Base-by-base conservation (phyloP, 2,888 invertebrate genomes). In the Lycia hirtaria region DNA sequence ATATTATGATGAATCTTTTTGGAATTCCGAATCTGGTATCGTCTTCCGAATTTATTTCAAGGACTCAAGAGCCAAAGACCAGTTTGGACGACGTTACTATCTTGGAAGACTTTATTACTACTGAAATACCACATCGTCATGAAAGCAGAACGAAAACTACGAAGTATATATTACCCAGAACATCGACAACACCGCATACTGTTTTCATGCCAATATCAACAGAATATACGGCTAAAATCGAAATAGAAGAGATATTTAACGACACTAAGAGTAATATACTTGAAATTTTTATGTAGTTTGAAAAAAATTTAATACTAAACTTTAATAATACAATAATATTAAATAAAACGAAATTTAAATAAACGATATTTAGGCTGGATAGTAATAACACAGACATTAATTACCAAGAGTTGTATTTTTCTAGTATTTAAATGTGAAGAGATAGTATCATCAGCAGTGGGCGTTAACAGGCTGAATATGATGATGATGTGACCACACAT, bases 191-290 rank as follows among this genome's bases (percentile, higher is more conserved):
- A 48, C 56, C 69, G 30, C 72, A 62, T 43, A 41, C 60, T 38
- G 37, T 59, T 45, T 59, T 64, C 19, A 38, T 67, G 49, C 61
- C 64, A 9, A 74, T 58, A 32, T 76, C 83, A 14, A 86, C 87
- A 49, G 85, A 88, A 71, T 81, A 92, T 60, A 88, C 88, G 28
- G 93, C 94, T 1, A 93, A 93, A 78, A 87, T 93, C 50, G 95
- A 95, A 87, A 93, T 95, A 41, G 91, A 95, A 72, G 95, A 95
- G 82, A 92, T 95, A 26, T 86, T 95, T 14, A 93, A 93, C 68
- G 95, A 95, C 78, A 93, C 93, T 7, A 79, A 84, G 47, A 88
- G 93, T 82, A 84, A 83, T 43, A 3, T 9, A 10, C 9, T 4
- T 14, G 5, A 10, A 2, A 12, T 41, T 1, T 14, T 20, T n/a